These are phyloP conservation scores for Mormyrops attenuatus DNA, from an alignment of 2,797 vertebrate genomes.

Conservation along the genomic window DNA sequence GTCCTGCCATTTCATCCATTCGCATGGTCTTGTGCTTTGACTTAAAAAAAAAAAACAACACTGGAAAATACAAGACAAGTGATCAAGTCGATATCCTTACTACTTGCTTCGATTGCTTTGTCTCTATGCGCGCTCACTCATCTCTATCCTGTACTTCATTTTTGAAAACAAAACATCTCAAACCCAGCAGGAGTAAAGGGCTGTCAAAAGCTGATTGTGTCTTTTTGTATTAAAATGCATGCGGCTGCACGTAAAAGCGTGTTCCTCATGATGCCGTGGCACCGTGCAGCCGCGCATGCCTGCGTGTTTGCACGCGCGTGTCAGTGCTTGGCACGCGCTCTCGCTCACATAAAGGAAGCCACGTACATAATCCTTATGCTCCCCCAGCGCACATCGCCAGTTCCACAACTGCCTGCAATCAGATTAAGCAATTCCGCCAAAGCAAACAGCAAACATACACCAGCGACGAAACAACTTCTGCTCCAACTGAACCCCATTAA, in stretches of 20 bases:
- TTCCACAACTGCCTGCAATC: slow-evolving; percentile 19
- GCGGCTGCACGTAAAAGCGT: neutral
- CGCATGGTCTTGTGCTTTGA: neutral
- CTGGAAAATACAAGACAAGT: neutral
- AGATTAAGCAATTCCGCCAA: slow-evolving; percentile 43
- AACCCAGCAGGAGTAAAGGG: neutral
- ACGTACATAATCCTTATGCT: neutral
- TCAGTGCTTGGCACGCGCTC: neutral
- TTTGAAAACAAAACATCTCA: neutral
- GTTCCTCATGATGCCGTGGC: slow-evolving; percentile 37
- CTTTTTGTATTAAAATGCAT: neutral
- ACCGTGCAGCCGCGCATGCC: slow-evolving; percentile 31
- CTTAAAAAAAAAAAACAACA: neutral
- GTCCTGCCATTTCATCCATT: neutral
- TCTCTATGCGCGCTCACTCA: neutral
- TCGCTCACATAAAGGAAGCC: neutral
- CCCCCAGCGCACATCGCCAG: neutral
- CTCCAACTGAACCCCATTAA: slow-evolving; percentile 11
- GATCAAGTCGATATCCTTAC: neutral
- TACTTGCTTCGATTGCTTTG: neutral
- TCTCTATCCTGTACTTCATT: neutral
- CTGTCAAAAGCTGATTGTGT: neutral
- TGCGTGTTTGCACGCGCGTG: neutral
- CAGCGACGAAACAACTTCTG: slow-evolving; percentile 3
- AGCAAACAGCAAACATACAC: slow-evolving; percentile 23